Evolutionary conservation across 2,113 vertebrate genomes (phyloP).

Genomic region (Oxygymnocypris stewartii): DNA sequence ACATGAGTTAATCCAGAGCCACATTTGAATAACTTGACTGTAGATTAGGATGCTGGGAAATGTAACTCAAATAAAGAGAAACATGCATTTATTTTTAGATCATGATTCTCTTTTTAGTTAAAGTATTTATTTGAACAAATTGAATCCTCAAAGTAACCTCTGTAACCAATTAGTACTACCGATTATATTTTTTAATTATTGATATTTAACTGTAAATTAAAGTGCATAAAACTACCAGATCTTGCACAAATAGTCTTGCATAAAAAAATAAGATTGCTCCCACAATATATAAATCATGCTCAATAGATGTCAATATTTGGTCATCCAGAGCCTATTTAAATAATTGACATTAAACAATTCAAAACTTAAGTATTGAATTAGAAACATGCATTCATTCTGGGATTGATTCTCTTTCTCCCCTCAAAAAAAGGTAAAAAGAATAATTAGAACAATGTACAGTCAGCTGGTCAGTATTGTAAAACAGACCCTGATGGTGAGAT

Average conservation of each 20-base stretch:
- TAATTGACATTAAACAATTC: not conserved
- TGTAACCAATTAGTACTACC: not conserved
- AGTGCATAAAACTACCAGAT: not conserved
- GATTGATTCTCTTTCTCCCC: too few relatives aligned
- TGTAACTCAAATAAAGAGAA: not conserved
- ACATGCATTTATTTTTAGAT: not conserved
- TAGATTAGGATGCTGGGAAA: not conserved
- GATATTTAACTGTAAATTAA: not conserved
- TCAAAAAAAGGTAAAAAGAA: not conserved
- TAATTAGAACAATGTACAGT: not conserved
- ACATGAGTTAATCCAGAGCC: not conserved
- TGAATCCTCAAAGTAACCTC: not conserved
- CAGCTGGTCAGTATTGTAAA: not conserved
- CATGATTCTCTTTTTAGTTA: not conserved
- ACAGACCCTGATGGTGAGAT: not conserved
- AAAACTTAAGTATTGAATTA: not conserved
- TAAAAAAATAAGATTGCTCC: too few relatives aligned
- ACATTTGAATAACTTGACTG: not conserved
- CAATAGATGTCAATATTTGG: not conserved
- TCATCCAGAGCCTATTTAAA: not conserved
- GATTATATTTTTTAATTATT: not conserved
- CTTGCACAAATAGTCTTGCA: not conserved
- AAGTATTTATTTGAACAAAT: not conserved
- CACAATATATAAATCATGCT: not conserved
- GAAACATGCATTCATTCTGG: not conserved